Evolutionary conservation across 1,140 invertebrate genomes (phyloP).

Genomic region (Diabrotica undecimpunctata): DNA sequence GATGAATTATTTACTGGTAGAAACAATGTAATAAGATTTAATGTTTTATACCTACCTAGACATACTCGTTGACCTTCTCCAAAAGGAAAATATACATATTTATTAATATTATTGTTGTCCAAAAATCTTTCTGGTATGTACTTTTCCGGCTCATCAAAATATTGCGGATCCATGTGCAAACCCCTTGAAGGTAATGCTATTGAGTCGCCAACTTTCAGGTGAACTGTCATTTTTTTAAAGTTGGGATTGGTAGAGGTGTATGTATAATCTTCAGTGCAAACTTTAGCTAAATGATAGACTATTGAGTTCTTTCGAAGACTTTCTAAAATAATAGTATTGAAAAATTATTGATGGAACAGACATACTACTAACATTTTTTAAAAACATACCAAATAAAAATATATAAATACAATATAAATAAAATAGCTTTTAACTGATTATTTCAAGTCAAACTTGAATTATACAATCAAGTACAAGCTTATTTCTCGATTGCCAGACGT

Average conservation of each 20-base stretch:
- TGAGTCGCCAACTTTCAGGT: constrained; percentile 5
- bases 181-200: constrained; percentile 3
- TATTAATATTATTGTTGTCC: neutral
- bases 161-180: constrained; percentile 11
- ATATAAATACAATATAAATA: no score
- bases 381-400: no score
- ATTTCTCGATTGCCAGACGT: no score
- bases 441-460: no score
- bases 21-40: neutral
- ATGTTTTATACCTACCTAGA: constrained; percentile 3
- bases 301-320: constrained; percentile 4
- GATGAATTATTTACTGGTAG: no score
- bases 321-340: neutral
- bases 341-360: no score
- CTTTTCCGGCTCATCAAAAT: neutral
- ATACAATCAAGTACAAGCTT: no score
- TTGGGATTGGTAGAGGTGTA: constrained; percentile 6
- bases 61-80: constrained; percentile 16
- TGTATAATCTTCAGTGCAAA: constrained; percentile 14
- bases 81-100: constrained; percentile 8
- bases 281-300: neutral
- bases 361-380: no score
- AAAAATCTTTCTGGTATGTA: constrained; percentile 18
- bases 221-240: constrained; percentile 13
- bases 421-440: no score